Percentiles rank a stretch among this genome's conserved stretches.
These are phyloP conservation scores for Amphiduros pacificus DNA, from an alignment of 2,888 invertebrate genomes.

Conservation along the genomic window DNA sequence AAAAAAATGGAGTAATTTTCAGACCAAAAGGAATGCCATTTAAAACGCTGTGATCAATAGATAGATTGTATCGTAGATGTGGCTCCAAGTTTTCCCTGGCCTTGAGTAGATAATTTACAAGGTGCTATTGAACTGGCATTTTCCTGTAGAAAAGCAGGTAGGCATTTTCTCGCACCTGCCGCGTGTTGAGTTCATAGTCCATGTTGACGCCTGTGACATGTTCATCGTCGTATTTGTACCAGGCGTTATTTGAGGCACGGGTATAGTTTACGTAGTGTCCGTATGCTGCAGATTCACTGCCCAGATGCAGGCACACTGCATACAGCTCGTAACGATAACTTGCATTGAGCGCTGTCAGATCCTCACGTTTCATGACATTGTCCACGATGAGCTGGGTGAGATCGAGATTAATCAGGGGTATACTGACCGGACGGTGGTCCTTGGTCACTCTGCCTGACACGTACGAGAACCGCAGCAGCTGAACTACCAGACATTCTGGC, in stretches of 20 bases:
- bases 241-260: slow-evolving; percentile 37
- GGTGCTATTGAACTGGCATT: background rate
- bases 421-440: slow-evolving; percentile 44
- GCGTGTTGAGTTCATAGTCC: slow-evolving; percentile 50
- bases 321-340: slow-evolving; percentile 47
- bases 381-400: slow-evolving; percentile 48
- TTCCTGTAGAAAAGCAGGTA: slow-evolving; percentile 51
- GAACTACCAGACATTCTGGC: slow-evolving; percentile 55
- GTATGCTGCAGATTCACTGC: slow-evolving; percentile 44
- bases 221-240: slow-evolving; percentile 55
- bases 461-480: slow-evolving; percentile 51
- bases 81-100: no score
- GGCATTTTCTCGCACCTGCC: slow-evolving; percentile 50
- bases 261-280: slow-evolving; percentile 55
- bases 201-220: slow-evolving; percentile 50
- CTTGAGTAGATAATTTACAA: no score
- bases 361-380: slow-evolving; percentile 46
- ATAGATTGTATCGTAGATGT: no score
- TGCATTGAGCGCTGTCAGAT: slow-evolving; percentile 23
- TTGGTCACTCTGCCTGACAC: slow-evolving; percentile 38
- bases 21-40: no score
- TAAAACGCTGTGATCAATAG: no score
- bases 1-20: no score
- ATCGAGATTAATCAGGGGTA: slow-evolving; percentile 46
- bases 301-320: slow-evolving; percentile 51